Evolutionary conservation across 2,113 vertebrate genomes (phyloP).

Genomic region (Apteryx owenii): DNA sequence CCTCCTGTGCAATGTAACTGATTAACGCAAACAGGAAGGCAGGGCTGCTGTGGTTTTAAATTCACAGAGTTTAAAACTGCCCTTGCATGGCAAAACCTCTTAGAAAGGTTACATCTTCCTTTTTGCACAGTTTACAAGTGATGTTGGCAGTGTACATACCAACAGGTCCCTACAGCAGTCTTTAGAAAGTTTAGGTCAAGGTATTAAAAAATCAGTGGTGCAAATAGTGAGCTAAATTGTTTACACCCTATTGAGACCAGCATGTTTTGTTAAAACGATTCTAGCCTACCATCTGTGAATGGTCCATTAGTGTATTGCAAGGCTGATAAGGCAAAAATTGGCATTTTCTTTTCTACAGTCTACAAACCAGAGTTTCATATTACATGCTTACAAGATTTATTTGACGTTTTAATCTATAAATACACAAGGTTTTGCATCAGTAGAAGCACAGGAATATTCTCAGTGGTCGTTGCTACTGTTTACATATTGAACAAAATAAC

Average conservation of each 20-base stretch:
- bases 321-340: not conserved
- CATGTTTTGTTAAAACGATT: not conserved
- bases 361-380: not conserved
- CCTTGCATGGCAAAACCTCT: not conserved
- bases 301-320: not conserved
- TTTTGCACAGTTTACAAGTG: not conserved
- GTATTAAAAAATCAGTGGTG: not conserved
- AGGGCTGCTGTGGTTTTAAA: not conserved
- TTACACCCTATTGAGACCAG: not conserved
- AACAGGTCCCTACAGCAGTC: not conserved
- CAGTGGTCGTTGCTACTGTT: not conserved
- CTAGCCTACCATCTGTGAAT: not conserved
- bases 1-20: not conserved
- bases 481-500: constrained; percentile 44
- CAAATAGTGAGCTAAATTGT: not conserved
- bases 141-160: not conserved
- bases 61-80: not conserved
- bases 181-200: not conserved
- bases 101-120: not conserved
- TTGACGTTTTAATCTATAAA: constrained; percentile 33
- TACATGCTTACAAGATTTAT: constrained; percentile 3
- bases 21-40: not conserved
- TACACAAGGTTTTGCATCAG: constrained; percentile 43
- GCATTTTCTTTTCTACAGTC: not conserved
- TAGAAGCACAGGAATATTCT: constrained; percentile 69